Percentiles rank a stretch among this genome's conserved stretches.
Evolutionary conservation across 2,113 vertebrate genomes (phyloP).

Genomic region (Gavialis gangeticus): DNA sequence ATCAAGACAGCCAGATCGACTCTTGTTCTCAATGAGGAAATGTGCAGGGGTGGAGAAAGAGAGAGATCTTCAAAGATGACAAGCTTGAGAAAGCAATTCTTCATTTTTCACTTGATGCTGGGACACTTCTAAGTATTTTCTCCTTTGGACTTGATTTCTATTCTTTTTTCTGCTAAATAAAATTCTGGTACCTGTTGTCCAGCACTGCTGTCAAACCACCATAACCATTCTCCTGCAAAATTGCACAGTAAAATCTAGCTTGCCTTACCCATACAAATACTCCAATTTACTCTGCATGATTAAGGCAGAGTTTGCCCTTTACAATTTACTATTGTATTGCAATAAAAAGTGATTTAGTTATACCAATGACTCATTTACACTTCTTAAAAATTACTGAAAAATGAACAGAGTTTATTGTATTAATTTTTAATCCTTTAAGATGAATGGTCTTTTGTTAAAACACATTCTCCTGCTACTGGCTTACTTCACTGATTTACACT

Average conservation of each 20-base stretch:
- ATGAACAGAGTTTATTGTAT: background rate
- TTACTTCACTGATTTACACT: background rate
- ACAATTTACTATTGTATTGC: background rate
- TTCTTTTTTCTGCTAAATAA: background rate
- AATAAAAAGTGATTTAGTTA: background rate
- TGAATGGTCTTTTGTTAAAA: slow-evolving; percentile 22
- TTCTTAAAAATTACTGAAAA: background rate
- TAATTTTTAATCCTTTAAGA: background rate
- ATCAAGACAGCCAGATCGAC: background rate
- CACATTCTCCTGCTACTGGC: background rate
- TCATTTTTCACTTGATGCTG: background rate
- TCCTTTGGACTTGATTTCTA: background rate
- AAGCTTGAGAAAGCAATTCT: background rate
- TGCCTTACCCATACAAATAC: background rate
- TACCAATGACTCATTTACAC: background rate
- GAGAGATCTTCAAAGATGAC: background rate
- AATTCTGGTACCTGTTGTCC: background rate
- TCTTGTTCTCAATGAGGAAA: background rate
- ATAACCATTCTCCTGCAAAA: background rate
- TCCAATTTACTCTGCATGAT: background rate
- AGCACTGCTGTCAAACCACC: background rate
- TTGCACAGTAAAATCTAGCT: background rate
- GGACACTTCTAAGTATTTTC: background rate
- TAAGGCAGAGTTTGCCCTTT: background rate
- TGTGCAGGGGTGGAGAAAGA: too few relatives aligned